Percentiles rank a stretch among this genome's conserved stretches.
phyloP scores from a whole-genome alignment of 35 echinoderm and acorn worm species.

The Amphiura filiformis region DNA sequence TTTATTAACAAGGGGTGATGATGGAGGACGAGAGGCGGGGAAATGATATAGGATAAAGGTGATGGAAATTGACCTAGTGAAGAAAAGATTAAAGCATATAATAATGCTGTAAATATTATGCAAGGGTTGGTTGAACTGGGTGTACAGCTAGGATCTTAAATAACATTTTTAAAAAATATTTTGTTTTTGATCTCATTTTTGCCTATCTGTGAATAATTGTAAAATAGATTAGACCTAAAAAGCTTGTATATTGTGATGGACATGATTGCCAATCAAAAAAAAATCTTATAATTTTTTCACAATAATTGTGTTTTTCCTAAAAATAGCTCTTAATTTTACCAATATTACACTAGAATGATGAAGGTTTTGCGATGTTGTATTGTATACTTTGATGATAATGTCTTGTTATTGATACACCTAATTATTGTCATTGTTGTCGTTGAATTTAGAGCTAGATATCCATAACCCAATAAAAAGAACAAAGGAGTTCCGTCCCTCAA shows the following conservation, averaged over 20 bases:
- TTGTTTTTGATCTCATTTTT: neutral
- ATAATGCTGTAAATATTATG: conserved; percentile 1
- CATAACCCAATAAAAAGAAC: conserved; percentile 3
- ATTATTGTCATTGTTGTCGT: conserved; percentile 8
- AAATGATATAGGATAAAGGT: too few relatives aligned
- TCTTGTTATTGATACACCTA: conserved; percentile 8
- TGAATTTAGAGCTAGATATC: neutral
- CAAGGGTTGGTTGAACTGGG: neutral
- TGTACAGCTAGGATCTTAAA: neutral
- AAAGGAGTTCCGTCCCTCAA: conserved; percentile 8
- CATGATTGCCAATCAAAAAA: neutral
- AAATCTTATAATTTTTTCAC: neutral
- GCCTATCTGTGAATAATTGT: conserved; percentile 1
- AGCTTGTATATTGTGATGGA: conserved; percentile 8
- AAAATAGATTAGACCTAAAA: neutral
- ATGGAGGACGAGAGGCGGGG: too few relatives aligned
- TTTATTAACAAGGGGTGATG: too few relatives aligned
- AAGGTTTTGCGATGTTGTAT: neutral
- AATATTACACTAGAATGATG: neutral
- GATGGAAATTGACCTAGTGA: too few relatives aligned
- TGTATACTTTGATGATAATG: conserved; percentile 1
- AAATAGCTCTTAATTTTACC: neutral
- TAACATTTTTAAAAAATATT: neutral
- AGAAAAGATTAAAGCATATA: too few relatives aligned
- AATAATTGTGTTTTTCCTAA: neutral